These are phyloP conservation scores for Megalops atlanticus DNA, from an alignment of 2,113 vertebrate species.

Conservation along the genomic window DNA sequence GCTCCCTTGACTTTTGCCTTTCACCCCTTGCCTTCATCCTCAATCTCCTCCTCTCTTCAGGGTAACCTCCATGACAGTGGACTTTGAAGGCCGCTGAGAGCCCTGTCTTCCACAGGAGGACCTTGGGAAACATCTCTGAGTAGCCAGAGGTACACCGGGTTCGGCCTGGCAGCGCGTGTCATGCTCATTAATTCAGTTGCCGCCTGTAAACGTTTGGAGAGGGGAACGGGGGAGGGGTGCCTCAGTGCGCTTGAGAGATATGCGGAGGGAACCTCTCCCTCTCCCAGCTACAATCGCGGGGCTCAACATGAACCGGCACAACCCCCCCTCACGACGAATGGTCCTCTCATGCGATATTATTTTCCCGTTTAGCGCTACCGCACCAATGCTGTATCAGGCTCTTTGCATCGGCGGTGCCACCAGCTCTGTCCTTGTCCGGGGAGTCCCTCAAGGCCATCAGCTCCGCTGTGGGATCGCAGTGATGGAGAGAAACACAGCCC, in stretches of 20 bases:
- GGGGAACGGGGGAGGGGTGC: not conserved
- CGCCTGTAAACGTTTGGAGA: not conserved
- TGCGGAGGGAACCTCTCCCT: not conserved
- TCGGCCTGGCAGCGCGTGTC: not conserved
- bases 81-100: not conserved
- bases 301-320: slow-evolving; percentile 31
- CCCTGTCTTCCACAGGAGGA: not conserved
- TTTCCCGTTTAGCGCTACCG: slow-evolving; percentile 75
- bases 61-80: not conserved
- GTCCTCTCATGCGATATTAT: slow-evolving; percentile 72
- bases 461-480: slow-evolving; percentile 43
- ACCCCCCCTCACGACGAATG: slow-evolving; percentile 47
- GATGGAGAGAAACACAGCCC: slow-evolving; percentile 22
- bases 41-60: not conserved
- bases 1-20: slow-evolving; percentile 32
- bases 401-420: slow-evolving; percentile 58
- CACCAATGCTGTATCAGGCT: slow-evolving; percentile 70
- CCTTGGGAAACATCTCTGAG: not conserved
- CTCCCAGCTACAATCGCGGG: not conserved
- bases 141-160: not conserved
- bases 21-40: not conserved
- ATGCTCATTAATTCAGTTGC: not conserved
- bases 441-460: slow-evolving; percentile 70
- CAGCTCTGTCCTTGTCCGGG: slow-evolving; percentile 68
- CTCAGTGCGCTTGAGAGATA: not conserved